Percentiles rank a stretch among this genome's conserved stretches.
These are phyloP conservation scores for Scleropages formosus DNA, from an alignment of 2,797 vertebrate species.

Conservation along the genomic window DNA sequence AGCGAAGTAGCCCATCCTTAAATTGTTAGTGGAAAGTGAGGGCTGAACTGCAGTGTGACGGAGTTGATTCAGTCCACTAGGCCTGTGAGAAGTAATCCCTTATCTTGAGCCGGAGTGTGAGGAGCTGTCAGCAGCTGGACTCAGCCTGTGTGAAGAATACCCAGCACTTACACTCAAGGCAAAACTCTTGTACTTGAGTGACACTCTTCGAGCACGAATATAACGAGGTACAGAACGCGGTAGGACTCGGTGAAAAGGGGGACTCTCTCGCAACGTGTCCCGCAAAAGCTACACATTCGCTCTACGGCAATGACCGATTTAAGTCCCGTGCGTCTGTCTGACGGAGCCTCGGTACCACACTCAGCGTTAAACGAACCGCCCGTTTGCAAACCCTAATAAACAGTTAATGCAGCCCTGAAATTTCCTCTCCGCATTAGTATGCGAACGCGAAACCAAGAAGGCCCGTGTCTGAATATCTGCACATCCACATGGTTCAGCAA, in stretches of 20 bases:
- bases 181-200: not conserved
- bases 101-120: conserved; percentile 21
- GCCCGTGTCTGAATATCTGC: conserved; percentile 12
- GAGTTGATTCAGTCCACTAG: not conserved
- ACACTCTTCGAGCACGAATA: not conserved
- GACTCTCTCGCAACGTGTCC: no score
- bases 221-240: not conserved
- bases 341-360: not conserved
- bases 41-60: not conserved
- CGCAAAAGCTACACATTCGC: not conserved
- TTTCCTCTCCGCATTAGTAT: conserved; percentile 18
- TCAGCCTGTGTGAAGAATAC: not conserved
- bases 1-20: no score
- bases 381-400: conserved; percentile 14
- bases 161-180: not conserved
- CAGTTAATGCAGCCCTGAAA: not conserved
- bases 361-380: conserved; percentile 6
- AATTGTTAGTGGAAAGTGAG: not conserved
- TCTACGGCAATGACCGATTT: not conserved
- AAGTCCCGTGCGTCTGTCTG: conserved; percentile 1
- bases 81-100: conserved; percentile 8
- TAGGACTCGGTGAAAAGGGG: not conserved
- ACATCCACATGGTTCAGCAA: conserved; percentile 20
- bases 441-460: conserved; percentile 19
- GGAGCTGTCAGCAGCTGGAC: not conserved